Evolutionary conservation across 2,113 vertebrate species (phyloP), one percentile per base, ranked within the genome.

Genomic region (Opisthocomus hoazin): DNA sequence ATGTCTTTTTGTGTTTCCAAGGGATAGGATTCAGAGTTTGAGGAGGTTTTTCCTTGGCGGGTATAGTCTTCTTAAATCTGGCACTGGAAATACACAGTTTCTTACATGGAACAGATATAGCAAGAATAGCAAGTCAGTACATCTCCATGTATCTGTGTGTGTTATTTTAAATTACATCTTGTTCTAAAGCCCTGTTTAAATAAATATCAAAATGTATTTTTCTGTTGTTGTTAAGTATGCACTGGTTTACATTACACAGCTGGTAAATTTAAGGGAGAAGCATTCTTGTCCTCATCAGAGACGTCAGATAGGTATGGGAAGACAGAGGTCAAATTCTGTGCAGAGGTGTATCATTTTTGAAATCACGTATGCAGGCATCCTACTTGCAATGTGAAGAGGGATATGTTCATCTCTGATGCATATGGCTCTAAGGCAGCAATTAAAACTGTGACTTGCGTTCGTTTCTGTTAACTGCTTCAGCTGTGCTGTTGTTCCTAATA

Each of bases 391-490:
- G 9, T 51, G 74, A 64, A 73, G 56, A n/a, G 39, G 43, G 39
- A 60, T n/a, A 46, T 16, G 18, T 32, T 92, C 5, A 56, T 69
- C 36, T 76, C 63, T 92, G 70, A 94, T 63, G 75, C 93, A 79
- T 7, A 39, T 64, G 46, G 75, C 95, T 94, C 39, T 69, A 73
- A 97, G 92, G 86, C 87, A 94, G 30, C 83, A 89, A 89, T 93
- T 92, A 89, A 87, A 89, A 54, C 69, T 75, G 36, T 69, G 84
- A 79, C 68, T 95, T 80, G 79, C 92, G 51, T 65, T 97, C 76
- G 18, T 87, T 90, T 89, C 69, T 80, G 12, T 84, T 79, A 94
- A 76, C 58, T 0, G 41, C 87, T 81, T 93, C 80, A 90, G 77
- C 91, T 95, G 84, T 82, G 80, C 90, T 92, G 64, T 26, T 76